Evolutionary conservation across 64 coral and sea anemone species (phyloP), one percentile per base, ranked within the genome.

Genomic region (Pocillopora damicornis): DNA sequence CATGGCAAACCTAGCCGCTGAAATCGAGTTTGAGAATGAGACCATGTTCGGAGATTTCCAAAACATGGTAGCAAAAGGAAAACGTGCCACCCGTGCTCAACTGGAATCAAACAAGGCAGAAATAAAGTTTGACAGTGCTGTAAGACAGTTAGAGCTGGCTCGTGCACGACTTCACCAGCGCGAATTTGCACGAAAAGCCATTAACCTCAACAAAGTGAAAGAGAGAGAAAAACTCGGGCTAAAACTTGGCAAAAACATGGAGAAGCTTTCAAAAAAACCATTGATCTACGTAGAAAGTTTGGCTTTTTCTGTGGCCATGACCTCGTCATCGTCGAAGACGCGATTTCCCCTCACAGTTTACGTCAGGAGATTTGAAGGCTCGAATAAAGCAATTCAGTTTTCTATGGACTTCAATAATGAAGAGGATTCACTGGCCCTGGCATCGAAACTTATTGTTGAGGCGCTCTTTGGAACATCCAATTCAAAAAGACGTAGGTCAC

Each of bases 361-460:
- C 77, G 72, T 83, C 8, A 34, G 6, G 26, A 67, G 72, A 20
- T 61, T 68, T 26, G 45, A 62, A 30, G 80, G 89, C 3, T 35
- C 25, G 20, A 11, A 35, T 8, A 76, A 84, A 76, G 37, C 35
- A 26, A 30, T 86, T 56, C 79, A 91, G 30, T 75, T 91, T 77
- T 15, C 17, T 10, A 69, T 91, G 37, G 89, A 91, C 35, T 91
- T 91, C 76, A 51, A 15, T 25, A 85, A 26, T 0, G 60, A 59
- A 17, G 11, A 91, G 16, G 14, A 75, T 30, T 91, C 89, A 18
- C 7, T 85, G 37, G 45, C 59, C 0, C 56, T 59, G 5, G 89
- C 89, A 36, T 75, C 73, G 17, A 85, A 63, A 85, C 22, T 20
- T 6, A 58, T 91, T 45, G 15, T 85, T 57, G 60, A 66, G 13